phyloP scores from a whole-genome alignment of 1,140 invertebrate species.

The Ephestia elutella region DNA sequence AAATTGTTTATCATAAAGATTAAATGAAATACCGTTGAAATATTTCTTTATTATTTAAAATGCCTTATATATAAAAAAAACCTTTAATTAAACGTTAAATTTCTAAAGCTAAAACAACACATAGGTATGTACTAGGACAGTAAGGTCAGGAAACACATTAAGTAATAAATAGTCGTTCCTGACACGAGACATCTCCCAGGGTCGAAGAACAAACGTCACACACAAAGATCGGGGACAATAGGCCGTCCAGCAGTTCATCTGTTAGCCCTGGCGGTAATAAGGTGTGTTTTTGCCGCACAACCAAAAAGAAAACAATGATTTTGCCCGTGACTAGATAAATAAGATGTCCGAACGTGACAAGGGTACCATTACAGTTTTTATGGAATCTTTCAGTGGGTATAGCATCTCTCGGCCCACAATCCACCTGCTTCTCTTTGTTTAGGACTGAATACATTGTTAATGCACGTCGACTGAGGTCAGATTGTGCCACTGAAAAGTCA shows the following conservation, averaged over 20 bases:
- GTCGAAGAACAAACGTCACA: conserved; percentile 43
- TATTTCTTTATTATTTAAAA: too few relatives aligned
- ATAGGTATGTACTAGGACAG: too few relatives aligned
- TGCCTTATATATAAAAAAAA: too few relatives aligned
- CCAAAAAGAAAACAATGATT: conserved; percentile 65
- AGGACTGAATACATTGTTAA: conserved; percentile 48
- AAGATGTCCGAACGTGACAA: conserved; percentile 64
- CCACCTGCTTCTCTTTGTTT: conserved; percentile 58
- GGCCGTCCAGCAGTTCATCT: conserved; percentile 46
- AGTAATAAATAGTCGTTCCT: conserved; percentile 28
- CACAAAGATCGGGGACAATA: conserved; percentile 45
- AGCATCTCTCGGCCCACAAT: conserved; percentile 24
- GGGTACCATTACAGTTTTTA: conserved; percentile 64
- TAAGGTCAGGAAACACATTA: conserved; percentile 4
- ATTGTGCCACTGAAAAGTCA: conserved; percentile 9
- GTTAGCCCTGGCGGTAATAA: conserved; percentile 55
- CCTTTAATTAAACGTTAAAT: too few relatives aligned
- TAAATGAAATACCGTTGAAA: too few relatives aligned
- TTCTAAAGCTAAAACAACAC: too few relatives aligned
- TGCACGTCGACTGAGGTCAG: conserved; percentile 27
- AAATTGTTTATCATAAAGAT: too few relatives aligned
- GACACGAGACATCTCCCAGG: not conserved
- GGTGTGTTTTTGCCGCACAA: conserved; percentile 52
- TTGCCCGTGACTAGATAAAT: conserved; percentile 66
- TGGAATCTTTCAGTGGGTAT: conserved; percentile 53